phyloP scores from a whole-genome alignment of 2,113 vertebrate genomes.

The Silurus asotus region DNA sequence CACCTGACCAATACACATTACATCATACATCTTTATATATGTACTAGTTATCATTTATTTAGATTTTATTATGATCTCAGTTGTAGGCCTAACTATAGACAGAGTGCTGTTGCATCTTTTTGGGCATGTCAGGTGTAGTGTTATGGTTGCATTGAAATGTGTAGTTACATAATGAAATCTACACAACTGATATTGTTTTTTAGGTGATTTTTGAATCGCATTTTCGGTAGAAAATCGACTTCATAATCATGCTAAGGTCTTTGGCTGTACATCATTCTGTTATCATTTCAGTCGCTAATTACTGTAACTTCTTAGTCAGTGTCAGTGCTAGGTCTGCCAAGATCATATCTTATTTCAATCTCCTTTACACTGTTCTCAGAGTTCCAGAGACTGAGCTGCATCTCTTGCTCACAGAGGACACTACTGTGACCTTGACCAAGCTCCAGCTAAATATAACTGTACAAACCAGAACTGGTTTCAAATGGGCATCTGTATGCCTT shows the following conservation, averaged over 20 bases:
- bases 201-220: not conserved
- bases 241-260: not conserved
- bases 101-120: not conserved
- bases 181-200: not conserved
- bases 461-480: conserved; percentile 28
- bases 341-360: conserved; percentile 10
- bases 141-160: not conserved
- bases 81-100: not conserved
- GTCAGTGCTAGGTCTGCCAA: not conserved
- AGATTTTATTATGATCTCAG: not conserved
- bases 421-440: conserved; percentile 42
- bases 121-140: not conserved
- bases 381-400: conserved; percentile 23
- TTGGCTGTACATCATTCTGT: not conserved
- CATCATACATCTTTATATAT: not conserved
- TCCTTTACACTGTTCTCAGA: conserved; percentile 1
- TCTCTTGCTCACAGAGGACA: conserved; percentile 35
- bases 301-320: not conserved
- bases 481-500: not conserved
- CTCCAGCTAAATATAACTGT: conserved; percentile 40
- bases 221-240: not conserved
- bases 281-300: not conserved
- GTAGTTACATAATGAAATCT: not conserved
- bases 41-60: conserved; percentile 8
- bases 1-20: not conserved